These are phyloP conservation scores for Macropodus opercularis DNA, from an alignment of 2,797 vertebrate species.

Conservation along the genomic window DNA sequence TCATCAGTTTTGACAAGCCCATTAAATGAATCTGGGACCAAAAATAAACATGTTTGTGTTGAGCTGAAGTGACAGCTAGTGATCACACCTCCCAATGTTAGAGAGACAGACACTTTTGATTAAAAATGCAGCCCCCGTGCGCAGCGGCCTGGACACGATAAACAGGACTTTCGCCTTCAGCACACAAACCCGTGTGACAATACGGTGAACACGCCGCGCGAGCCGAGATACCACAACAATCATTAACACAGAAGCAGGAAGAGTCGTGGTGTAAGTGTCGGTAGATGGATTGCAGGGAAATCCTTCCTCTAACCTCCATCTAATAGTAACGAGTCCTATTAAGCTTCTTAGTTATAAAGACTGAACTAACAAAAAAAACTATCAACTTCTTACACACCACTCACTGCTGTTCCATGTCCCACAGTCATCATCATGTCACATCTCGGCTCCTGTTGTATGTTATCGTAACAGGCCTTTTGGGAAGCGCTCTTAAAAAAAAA, in stretches of 20 bases:
- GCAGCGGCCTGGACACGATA: slow-evolving; percentile 44
- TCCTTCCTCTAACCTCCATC: slow-evolving; percentile 47
- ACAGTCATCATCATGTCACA: slow-evolving; percentile 40
- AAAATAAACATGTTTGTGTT: slow-evolving; percentile 81
- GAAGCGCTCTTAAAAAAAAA: slow-evolving; percentile 61
- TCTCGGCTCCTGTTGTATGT: slow-evolving; percentile 38
- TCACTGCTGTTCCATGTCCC: no score
- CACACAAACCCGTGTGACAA: slow-evolving; percentile 12
- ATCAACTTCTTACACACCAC: neutral
- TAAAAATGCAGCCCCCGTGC: slow-evolving; percentile 53
- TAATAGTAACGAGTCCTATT: slow-evolving; percentile 53
- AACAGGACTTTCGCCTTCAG: slow-evolving; percentile 52
- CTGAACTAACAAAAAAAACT: slow-evolving; percentile 31
- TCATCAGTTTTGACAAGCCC: slow-evolving; percentile 80
- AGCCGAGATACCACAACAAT: slow-evolving; percentile 28
- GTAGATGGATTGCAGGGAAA: slow-evolving; percentile 45
- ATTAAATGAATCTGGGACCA: slow-evolving; percentile 77
- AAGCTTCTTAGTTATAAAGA: slow-evolving; percentile 35
- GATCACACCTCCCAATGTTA: slow-evolving; percentile 75
- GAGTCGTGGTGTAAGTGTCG: slow-evolving; percentile 24
- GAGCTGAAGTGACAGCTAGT: slow-evolving; percentile 76
- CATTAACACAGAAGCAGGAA: slow-evolving; percentile 31
- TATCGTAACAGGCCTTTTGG: slow-evolving; percentile 53
- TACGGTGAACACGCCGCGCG: slow-evolving; percentile 8
- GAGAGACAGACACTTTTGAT: slow-evolving; percentile 70